These are phyloP conservation scores for Timema podura DNA, from an alignment of 2,888 invertebrate genomes.

Conservation along the genomic window DNA sequence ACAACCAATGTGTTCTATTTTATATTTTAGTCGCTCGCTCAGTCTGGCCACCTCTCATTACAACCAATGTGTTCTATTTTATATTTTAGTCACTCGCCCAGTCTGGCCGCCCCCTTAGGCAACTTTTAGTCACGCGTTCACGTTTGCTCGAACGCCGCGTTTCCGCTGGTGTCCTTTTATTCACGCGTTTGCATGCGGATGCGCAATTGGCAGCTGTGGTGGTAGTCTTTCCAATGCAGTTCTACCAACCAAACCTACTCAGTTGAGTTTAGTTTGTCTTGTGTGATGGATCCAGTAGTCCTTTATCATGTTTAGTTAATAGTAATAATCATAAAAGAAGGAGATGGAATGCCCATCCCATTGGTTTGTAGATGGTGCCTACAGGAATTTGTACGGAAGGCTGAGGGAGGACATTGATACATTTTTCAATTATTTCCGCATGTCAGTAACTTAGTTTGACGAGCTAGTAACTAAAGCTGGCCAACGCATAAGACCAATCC, in stretches of 20 bases:
- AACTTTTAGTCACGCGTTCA: too few species aligned
- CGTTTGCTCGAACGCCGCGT: too few species aligned
- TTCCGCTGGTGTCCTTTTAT: too few species aligned
- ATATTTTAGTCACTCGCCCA: too few species aligned
- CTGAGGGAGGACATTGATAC: not conserved
- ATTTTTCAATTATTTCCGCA: not conserved
- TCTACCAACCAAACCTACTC: not conserved
- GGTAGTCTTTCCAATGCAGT: too few species aligned
- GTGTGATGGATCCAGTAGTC: not conserved
- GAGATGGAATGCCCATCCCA: constrained; percentile 3
- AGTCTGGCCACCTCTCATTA: too few species aligned
- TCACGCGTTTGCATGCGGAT: too few species aligned
- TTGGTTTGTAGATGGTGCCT: not conserved
- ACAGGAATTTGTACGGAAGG: not conserved
- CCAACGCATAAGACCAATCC: not conserved
- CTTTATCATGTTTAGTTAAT: not conserved
- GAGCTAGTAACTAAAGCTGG: not conserved
- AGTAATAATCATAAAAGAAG: not conserved
- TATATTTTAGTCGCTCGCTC: too few species aligned
- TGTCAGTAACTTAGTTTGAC: not conserved
- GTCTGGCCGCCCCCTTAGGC: too few species aligned
- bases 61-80: too few species aligned
- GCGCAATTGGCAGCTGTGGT: too few species aligned
- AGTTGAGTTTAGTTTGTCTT: constrained; percentile 1
- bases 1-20: too few species aligned